Evolutionary conservation across 2,797 vertebrate species (phyloP), one percentile per base, ranked within the genome.

Genomic region (Cossypha caffra): DNA sequence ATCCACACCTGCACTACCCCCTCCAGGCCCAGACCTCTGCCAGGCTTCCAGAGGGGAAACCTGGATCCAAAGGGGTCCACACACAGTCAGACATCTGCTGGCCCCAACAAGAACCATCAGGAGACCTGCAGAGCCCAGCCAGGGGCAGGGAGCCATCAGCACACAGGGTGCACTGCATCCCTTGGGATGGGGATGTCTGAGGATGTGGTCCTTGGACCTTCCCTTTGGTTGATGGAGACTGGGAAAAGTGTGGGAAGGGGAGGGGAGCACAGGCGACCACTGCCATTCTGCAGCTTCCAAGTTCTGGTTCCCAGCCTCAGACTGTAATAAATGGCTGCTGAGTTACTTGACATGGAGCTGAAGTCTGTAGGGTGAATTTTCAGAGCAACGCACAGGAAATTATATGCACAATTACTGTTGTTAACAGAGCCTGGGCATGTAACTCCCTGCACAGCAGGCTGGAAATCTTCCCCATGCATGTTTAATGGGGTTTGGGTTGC

Each of bases 361-460:
- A 95, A 97, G 94, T 96, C 96, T 95, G 93, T 86, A 75, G 95
- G 96, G 90, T 97, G 96, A 97, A 93, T 97, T 97, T 97, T 97
- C 95, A 94, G 94, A 90, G 88, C 85, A 92, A 95, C 11, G 40
- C 94, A 93, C 75, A 76, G 96, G 95, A 97, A 97, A 97, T 97
- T 97, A 97, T 97, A 97, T 97, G 96, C 96, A 97, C 97, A 97
- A 97, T 97, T 97, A 97, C 94, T 96, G 96, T 97, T 97, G 97
- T 97, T 97, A 97, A 97, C 96, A 97, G 97, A 97, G 96, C 92
- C 93, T 96, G 96, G 95, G 95, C 91, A 96, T 97, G 97, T 97
- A 97, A 96, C 93, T 97, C 97, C 95, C 97, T 96, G 96, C 97
- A 97, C 97, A 92, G 97, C 97, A 97, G 97, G 97, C 95, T 97